A percentile compares a stretch with the other conserved stretches of the same genome.
Conservation (phyloP, 2,113 vertebrate species). For the Mesocricetus auratus region DNA sequence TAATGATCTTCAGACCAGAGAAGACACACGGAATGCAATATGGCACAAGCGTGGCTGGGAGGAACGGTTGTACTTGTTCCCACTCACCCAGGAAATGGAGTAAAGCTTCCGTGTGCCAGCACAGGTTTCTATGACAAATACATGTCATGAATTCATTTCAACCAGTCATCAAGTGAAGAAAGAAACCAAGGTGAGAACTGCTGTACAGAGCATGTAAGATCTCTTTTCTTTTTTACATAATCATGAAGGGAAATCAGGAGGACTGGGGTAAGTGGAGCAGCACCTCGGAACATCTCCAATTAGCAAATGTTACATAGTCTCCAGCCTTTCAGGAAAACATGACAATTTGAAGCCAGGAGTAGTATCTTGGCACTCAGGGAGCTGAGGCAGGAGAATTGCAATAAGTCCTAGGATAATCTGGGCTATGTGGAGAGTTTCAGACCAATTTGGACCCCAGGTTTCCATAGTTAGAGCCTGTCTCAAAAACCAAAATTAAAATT, state of each 20-base stretch:
- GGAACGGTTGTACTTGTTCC: constrained; percentile 98
- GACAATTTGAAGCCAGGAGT: not conserved
- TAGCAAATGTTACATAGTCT: not conserved
- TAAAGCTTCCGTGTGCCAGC: constrained; percentile 86
- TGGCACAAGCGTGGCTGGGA: constrained; percentile 99
- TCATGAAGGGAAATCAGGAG: no score
- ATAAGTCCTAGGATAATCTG: not conserved
- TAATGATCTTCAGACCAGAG: constrained; percentile 95
- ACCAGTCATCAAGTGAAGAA: constrained; percentile 82
- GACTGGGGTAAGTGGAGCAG: constrained; percentile 31
- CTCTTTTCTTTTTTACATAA: constrained; percentile 83
- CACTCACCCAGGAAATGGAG: constrained; percentile 98
- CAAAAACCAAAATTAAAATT: not conserved
- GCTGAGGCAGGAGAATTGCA: not conserved
- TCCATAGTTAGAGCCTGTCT: not conserved
- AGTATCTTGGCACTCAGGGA: not conserved
- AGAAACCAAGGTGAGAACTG: constrained; percentile 82
- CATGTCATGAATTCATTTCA: constrained; percentile 85
- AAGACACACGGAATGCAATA: constrained; percentile 94
- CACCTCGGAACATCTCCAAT: constrained; percentile 39
- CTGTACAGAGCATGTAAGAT: constrained; percentile 86
- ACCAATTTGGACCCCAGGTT: not conserved
- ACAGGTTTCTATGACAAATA: constrained; percentile 79
- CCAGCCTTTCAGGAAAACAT: not conserved
- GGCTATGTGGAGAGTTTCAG: not conserved